Conservation (phyloP, 2,888 invertebrate species). For the Philopedon plagiatum region DNA sequence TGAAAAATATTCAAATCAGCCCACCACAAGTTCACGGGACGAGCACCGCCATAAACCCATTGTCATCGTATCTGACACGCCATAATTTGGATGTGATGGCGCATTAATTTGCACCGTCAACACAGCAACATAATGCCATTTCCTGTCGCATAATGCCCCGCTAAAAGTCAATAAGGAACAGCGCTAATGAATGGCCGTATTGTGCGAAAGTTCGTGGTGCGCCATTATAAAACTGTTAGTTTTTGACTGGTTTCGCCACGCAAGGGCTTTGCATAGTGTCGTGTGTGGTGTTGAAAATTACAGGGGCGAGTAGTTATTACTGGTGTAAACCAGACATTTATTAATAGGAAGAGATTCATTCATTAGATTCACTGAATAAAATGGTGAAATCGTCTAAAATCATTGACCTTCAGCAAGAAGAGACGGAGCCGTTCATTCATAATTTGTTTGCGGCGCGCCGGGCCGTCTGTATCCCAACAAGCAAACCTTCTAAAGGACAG, state of each 20-base stretch:
- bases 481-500: too few species aligned
- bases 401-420: too few species aligned
- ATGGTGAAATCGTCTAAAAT: too few species aligned
- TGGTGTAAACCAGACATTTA: too few species aligned
- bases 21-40: background rate
- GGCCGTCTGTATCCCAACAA: too few species aligned
- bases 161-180: constrained; percentile 45
- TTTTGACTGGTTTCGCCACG: constrained; percentile 27
- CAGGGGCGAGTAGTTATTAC: too few species aligned
- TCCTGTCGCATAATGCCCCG: constrained; percentile 33
- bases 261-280: background rate
- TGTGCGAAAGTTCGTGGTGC: constrained; percentile 35
- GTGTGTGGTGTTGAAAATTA: too few species aligned
- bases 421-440: too few species aligned
- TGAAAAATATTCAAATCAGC: background rate
- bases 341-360: too few species aligned
- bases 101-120: constrained; percentile 39
- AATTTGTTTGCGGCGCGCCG: too few species aligned
- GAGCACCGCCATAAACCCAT: constrained; percentile 31
- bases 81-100: constrained; percentile 41
- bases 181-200: constrained; percentile 38
- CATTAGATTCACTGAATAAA: too few species aligned
- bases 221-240: constrained; percentile 31
- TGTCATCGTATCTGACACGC: constrained; percentile 31
- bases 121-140: constrained; percentile 36